Evolutionary conservation across 2,797 vertebrate species (phyloP), one percentile per base, ranked within the genome.

Genomic region (Selene dorsalis): DNA sequence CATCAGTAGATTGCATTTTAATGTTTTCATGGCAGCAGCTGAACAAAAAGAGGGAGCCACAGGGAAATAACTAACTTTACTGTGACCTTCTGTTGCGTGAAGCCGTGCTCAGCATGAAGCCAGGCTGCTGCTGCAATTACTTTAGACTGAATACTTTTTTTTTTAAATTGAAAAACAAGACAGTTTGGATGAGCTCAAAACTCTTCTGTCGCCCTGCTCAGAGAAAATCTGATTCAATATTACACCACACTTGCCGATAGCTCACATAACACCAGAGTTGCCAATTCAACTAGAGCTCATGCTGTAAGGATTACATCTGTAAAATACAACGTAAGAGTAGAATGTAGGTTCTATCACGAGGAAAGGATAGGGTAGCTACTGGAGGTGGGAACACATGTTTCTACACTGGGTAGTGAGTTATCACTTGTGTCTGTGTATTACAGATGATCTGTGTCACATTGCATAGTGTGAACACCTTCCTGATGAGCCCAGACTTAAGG

Each of bases 371-470:
- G n/a, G 52, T 9, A 50, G 43, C 22, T 58, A 30, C 12, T 22
- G 24, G 13, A 75, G 57, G 63, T 63, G 7, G 20, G 7, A 56
- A 58, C 52, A 76, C 22, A n/a, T 66, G 38, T 50, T 53, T 73
- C 12, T 39, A 20, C 39, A 41, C 4, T 13, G 45, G n/a, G 38
- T 22, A 68, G n/a, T 24, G 64, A 70, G 59, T 64, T 30, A 66
- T 82, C 45, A 73, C 20, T 58, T 32, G 10, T 77, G 62, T 75
- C 43, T 13, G 13, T 14, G 43, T 56, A 43, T 77, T 73, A 56
- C 66, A 69, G 69, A 58, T 52, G 50, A 80, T 78, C 57, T 28
- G 66, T 61, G 72, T 82, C 65, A 82, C 45, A 79, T 70, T 38
- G 72, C 38, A 22, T 14, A 62, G 22, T 56, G 66, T 58, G 61